Evolutionary conservation across 2,888 invertebrate genomes (phyloP), one percentile per base, ranked within the genome.

Genomic region (Augiades crinisus): DNA sequence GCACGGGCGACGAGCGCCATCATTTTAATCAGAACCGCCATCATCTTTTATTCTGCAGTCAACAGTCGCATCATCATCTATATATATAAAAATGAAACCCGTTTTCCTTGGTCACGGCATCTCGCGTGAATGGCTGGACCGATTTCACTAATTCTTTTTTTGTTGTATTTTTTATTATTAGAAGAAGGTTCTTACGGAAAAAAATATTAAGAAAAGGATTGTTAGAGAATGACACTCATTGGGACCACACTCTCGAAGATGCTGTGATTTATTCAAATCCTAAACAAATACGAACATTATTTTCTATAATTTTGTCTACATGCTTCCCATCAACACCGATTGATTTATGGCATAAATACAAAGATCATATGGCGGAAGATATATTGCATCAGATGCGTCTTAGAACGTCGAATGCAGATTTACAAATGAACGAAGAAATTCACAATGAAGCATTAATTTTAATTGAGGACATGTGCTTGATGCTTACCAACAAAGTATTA

Each of bases 401-500:
- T 56, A 16, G 50, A 60, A 60, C 54, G 36, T 46, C 34, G 31
- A 57, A 60, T 59, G 55, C 56, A 40, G 45, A 33, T 34, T 10
- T 64, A 24, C 38, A 61, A 56, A 60, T 61, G 5, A 62, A 51
- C 17, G 59, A 12, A 50, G 57, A 62, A 36, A 61, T 60, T 50
- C 55, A 60, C 56, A 61, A 63, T 55, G 54, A 59, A 5, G 43
- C 55, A 55, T 59, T 62, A 53, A 55, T 62, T 46, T 47, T 55
- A 44, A 61, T 58, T 52, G 58, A 60, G 53, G 61, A 60, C 55
- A 47, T 53, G 53, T 65, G 62, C 53, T 65, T 63, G 49, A 49
- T 61, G 53, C 61, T 66, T 41, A 41, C 59, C 54, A 65, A 64
- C 54, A 67, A 65, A 60, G 47, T 64, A 62, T 61, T 68, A 55